A percentile compares a stretch with the other conserved stretches of the same genome.
Conservation (phyloP, 2,888 invertebrate genomes). For the Phalera bucephala region DNA sequence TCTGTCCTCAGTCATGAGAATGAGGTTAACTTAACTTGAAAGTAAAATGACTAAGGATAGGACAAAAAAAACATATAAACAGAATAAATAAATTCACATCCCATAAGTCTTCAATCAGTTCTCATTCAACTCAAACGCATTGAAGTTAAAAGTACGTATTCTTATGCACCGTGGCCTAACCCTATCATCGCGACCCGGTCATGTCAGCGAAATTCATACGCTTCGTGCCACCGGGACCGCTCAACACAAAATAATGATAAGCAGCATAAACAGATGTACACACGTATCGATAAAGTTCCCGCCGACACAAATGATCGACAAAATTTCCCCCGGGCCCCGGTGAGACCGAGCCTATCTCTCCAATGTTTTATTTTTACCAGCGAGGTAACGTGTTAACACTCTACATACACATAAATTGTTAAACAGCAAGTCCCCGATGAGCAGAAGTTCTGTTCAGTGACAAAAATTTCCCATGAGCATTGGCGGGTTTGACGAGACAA, state of each 20-base stretch:
- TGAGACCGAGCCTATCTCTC: slow-evolving; percentile 31
- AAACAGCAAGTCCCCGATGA: slow-evolving; percentile 36
- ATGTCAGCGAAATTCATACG: slow-evolving; percentile 3
- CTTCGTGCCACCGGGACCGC: slow-evolving; percentile 12
- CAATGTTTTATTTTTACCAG: slow-evolving; percentile 46
- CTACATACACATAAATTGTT: slow-evolving; percentile 43
- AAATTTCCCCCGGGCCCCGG: slow-evolving; percentile 45
- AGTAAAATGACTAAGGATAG: too few species aligned
- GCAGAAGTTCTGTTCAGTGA: slow-evolving; percentile 34
- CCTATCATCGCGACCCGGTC: too few species aligned
- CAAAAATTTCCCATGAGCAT: slow-evolving; percentile 53
- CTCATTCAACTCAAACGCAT: too few species aligned
- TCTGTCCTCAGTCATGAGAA: too few species aligned
- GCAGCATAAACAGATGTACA: slow-evolving; percentile 28
- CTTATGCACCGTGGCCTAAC: too few species aligned
- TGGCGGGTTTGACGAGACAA: slow-evolving; percentile 2
- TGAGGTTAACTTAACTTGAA: too few species aligned
- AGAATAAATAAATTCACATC: too few species aligned
- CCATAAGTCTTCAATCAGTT: too few species aligned
- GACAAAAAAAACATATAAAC: too few species aligned
- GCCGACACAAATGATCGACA: slow-evolving; percentile 55
- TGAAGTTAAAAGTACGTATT: too few species aligned
- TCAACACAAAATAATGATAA: slow-evolving; percentile 25
- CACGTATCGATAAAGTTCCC: slow-evolving; percentile 43
- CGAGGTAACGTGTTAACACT: slow-evolving; percentile 40